Base-by-base conservation (phyloP, 1,140 invertebrate genomes). In the Leptinotarsa texana region DNA sequence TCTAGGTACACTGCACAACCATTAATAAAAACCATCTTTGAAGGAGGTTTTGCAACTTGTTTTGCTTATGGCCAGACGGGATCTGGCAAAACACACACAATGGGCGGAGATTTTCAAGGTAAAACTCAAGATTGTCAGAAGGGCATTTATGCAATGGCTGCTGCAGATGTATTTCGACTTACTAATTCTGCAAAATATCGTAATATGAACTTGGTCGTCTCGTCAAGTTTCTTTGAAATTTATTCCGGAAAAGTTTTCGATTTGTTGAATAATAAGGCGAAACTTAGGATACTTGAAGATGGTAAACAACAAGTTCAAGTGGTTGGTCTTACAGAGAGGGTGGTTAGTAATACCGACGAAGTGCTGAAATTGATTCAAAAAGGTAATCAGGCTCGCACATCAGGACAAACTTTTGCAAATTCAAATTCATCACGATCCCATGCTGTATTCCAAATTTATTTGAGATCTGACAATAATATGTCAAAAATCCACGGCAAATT, bases 201-300 rank as follows among this genome's bases (percentile, higher is more conserved):
- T 72, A 87, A 89, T 63, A 81, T 91, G 66, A 91, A 94, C 84
- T 85, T 96, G 33, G 83, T 89, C 63, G 92, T 95, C 13, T 91
- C 90, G 17, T 91, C 93, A 65, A 94, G 93, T 82, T 96, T 96
- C 85, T 96, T 96, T 85, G 95, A 96, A 86, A 95, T 96, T 69
- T 96, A 96, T 84, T 95, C 94, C 79, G 93, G 93, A 33, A 96
- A 93, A 88, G 94, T 96, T 8, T 97, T 99, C 87, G 98, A 99
- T 89, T 87, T 99, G 61, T 86, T 99, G 73, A 95, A 96, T 79
- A 94, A 96, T 79, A 99, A 99, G 86, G 90, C 93, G 75, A 97
- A 98, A 85, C 87, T 99, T 22, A 89, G 97, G 71, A 93, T 96
- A 47, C 82, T 96, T 8, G 95, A 96, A 83, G 94, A 96, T 84